Percentiles rank a stretch among this genome's conserved stretches.
Conservation (phyloP, 2,113 vertebrate species). For the Tyrannus savana region DNA sequence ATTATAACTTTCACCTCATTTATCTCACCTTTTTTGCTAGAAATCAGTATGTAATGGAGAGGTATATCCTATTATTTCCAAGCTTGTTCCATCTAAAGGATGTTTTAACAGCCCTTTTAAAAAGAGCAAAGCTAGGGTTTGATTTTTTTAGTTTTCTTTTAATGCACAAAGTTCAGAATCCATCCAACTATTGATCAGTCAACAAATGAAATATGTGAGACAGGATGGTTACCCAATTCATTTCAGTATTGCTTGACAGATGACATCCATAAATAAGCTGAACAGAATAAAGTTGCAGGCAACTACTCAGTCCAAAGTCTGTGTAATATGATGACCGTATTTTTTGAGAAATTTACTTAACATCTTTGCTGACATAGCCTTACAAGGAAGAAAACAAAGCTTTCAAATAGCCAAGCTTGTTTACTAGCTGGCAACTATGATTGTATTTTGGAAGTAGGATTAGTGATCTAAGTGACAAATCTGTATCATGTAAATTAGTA, state of each 20-base stretch:
- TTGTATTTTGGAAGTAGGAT: not conserved
- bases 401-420: not conserved
- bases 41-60: not conserved
- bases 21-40: not conserved
- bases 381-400: not conserved
- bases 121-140: not conserved
- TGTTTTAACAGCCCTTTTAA: not conserved
- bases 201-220: not conserved
- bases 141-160: not conserved
- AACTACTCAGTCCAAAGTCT: not conserved
- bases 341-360: not conserved
- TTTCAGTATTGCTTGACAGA: not conserved
- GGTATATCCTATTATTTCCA: not conserved
- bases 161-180: not conserved
- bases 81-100: not conserved
- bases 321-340: not conserved
- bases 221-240: not conserved
- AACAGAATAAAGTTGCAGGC: not conserved
- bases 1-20: not conserved
- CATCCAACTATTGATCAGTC: not conserved
- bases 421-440: not conserved
- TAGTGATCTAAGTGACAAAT: not conserved
- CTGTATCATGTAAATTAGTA: not conserved
- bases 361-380: not conserved
- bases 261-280: not conserved